Base-by-base conservation (phyloP, 1,140 invertebrate species). In the Stegodyphus dumicola region DNA sequence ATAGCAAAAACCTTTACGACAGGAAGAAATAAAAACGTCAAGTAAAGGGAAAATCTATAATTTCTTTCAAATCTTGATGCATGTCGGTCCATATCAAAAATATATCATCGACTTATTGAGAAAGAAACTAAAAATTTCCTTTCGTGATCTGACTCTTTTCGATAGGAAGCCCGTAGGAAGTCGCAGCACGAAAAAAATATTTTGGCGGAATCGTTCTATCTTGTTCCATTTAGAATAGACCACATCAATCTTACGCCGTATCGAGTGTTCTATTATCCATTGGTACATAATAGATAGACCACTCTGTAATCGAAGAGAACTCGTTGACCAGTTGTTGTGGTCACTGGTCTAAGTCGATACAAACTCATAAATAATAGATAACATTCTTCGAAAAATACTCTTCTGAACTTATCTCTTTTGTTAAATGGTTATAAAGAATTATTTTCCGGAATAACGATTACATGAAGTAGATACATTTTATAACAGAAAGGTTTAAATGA, bases 91-190 rank as follows among this genome's bases (percentile, higher is more conserved):
- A 83, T 75, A 83, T 83, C 69, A 83, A 75, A 83, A 83, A 74
- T 75, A 83, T 60, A 83, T 83, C 80, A 83, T 83, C 80, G 80
- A 75, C 80, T 83, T 83, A 83, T 83, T 83, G 80, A 67, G 33
- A 33, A 33, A 49, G 71, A 15, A 74, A 74, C 52, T 10, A 48
- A 49, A 73, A 73, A 81, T 53, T 67, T 66, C 49, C 33, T 51
- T 81, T 74, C 66, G n/a, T 71, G 48, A 74, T 74, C 17, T 52
- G 73, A 83, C 64, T 81, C 67, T 33, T 54, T 48, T 9, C 67
- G 53, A 81, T 81, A 70, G 78, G 67, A 65, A 73, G 49, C 54
- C 66, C 15, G 56, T 60, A 67, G 52, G 51, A 70, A 53, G 56
- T 53, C 33, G 33, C 33, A 54, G 70, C 17, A 49, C 33, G 66